A percentile compares a stretch with the other conserved stretches of the same genome.
phyloP scores from a whole-genome alignment of 2,888 invertebrate genomes.

The Macaria liturata region DNA sequence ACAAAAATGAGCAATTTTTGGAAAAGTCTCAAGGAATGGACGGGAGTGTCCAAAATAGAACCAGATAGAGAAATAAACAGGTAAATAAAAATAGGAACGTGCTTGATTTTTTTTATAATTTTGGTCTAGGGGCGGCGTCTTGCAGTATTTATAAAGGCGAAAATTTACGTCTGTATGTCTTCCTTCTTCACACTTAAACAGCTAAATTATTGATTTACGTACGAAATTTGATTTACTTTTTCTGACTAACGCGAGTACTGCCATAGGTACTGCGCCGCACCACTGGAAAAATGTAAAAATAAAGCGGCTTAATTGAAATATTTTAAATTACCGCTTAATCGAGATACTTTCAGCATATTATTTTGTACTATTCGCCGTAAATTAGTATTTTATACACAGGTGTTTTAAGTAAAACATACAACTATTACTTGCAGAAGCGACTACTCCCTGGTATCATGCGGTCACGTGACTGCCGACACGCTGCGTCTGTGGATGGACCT shows the following conservation, averaged over 20 bases:
- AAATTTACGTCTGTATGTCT: too few species aligned
- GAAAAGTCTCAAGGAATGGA: slow-evolving; percentile 35
- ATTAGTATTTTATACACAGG: too few species aligned
- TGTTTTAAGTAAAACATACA: background rate
- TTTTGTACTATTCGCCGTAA: background rate
- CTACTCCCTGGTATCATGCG: slow-evolving; percentile 61
- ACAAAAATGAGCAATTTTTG: slow-evolving; percentile 20
- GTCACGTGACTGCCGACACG: slow-evolving; percentile 74
- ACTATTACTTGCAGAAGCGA: slow-evolving; percentile 39
- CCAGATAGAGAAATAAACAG: slow-evolving; percentile 54
- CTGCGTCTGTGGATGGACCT: slow-evolving; percentile 83
- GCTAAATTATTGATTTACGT: too few species aligned
- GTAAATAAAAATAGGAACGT: background rate
- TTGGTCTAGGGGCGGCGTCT: too few species aligned
- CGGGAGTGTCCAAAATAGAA: slow-evolving; percentile 35
- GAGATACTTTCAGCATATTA: background rate
- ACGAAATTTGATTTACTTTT: too few species aligned
- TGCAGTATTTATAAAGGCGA: too few species aligned
- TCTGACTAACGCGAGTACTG: too few species aligned
- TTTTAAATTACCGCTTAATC: background rate
- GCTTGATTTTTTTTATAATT: too few species aligned
- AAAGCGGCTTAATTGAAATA: background rate
- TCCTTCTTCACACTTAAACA: too few species aligned
- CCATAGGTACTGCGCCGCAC: background rate
- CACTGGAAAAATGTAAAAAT: background rate